A percentile compares a stretch with the other conserved stretches of the same genome.
These are phyloP conservation scores for Prolemur simus DNA, from an alignment of 2,113 vertebrate genomes.

Conservation along the genomic window DNA sequence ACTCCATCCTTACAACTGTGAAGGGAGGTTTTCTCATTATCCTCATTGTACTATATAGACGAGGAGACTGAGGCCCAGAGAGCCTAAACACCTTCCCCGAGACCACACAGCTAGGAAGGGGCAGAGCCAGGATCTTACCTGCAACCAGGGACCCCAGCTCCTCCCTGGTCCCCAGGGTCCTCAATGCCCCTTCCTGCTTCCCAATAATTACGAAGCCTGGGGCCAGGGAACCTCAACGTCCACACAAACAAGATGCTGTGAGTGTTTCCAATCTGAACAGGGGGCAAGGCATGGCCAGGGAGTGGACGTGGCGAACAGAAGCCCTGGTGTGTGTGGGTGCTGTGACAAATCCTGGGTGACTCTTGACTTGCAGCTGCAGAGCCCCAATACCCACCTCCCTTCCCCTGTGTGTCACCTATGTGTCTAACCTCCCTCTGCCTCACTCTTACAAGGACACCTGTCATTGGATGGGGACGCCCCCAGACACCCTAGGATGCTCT, in stretches of 20 bases:
- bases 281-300: neutral
- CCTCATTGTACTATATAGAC: neutral
- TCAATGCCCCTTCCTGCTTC: neutral
- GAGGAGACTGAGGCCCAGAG: neutral
- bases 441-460: neutral
- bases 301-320: neutral
- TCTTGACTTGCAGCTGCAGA: accelerated
- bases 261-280: neutral
- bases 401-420: neutral
- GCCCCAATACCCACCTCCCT: accelerated
- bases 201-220: neutral
- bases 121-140: neutral
- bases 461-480: neutral
- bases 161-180: neutral
- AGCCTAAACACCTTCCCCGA: neutral
- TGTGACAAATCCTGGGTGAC: neutral
- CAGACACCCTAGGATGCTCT: neutral
- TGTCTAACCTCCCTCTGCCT: neutral
- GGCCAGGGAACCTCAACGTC: neutral
- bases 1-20: neutral
- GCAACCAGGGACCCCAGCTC: neutral
- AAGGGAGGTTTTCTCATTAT: neutral
- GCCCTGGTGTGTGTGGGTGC: neutral
- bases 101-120: neutral
- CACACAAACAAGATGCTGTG: accelerated